Conservation (phyloP, 2,888 invertebrate genomes). For the Spilarctia lutea region DNA sequence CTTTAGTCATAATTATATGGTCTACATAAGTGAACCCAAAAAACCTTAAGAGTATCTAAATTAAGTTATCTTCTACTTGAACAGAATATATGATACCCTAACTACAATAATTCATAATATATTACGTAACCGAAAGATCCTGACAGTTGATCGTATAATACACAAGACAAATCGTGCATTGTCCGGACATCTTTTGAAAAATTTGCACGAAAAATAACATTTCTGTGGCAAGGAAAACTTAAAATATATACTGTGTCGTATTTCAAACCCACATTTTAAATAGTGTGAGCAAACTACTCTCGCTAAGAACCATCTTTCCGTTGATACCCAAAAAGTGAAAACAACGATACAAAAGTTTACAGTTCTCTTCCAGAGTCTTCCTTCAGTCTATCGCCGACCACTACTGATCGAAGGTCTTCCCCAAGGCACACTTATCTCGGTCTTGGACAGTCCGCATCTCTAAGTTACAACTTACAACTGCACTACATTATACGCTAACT, state of each 20-base stretch:
- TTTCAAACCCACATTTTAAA: background rate
- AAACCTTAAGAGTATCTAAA: background rate
- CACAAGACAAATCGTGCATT: constrained; percentile 1
- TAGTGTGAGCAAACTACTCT: background rate
- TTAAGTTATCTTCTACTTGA: background rate
- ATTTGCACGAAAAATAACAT: constrained; percentile 2
- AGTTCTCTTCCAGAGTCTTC: too few relatives aligned
- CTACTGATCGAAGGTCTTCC: too few relatives aligned
- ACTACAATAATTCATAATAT: constrained; percentile 6
- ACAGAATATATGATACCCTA: background rate
- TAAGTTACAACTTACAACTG: background rate
- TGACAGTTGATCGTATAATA: constrained; percentile 10
- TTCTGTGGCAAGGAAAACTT: background rate
- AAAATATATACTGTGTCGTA: background rate
- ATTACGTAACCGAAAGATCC: constrained; percentile 11
- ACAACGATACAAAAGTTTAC: too few relatives aligned
- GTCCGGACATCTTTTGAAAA: constrained; percentile 5
- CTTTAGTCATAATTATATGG: background rate
- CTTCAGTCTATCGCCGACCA: too few relatives aligned
- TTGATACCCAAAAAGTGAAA: background rate
- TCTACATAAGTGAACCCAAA: background rate
- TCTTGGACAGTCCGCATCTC: too few relatives aligned
- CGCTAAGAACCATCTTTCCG: background rate
- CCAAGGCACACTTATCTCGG: too few relatives aligned
- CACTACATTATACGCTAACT: background rate